phyloP scores from a whole-genome alignment of 2,113 vertebrate species.

The Chamaetylas fuelleborni region DNA sequence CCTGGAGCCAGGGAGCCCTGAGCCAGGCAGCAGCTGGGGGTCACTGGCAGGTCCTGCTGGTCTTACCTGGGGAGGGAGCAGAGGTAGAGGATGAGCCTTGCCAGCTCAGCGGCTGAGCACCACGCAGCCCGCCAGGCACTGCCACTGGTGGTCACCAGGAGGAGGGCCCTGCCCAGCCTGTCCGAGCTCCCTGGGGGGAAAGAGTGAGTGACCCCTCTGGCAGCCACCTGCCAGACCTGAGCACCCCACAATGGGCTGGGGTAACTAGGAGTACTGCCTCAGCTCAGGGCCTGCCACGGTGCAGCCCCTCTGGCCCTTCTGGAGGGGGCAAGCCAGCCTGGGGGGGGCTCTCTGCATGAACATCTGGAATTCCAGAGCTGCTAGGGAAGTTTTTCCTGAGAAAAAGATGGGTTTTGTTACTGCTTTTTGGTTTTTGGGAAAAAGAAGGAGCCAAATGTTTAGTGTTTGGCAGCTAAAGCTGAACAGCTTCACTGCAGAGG shows the following conservation, averaged over 20 bases:
- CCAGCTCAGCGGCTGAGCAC: constrained; percentile 75
- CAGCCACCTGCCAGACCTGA: not conserved
- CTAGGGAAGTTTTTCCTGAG: not conserved
- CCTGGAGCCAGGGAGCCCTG: not conserved
- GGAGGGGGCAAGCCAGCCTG: not conserved
- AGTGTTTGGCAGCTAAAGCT: constrained; percentile 22
- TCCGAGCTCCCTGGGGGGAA: constrained; percentile 80
- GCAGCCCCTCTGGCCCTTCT: not conserved
- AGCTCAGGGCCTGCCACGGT: not conserved
- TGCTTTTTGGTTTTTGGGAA: not conserved
- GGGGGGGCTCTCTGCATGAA: accelerated
- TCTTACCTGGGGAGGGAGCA: constrained; percentile 83
- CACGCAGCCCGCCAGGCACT: constrained; percentile 74
- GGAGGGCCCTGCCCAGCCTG: constrained; percentile 78
- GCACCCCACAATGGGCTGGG: not conserved
- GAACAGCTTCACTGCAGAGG: constrained; percentile 43
- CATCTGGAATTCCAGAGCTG: not conserved
- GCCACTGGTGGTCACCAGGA: constrained; percentile 81
- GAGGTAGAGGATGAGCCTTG: constrained; percentile 81
- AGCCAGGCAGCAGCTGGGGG: not conserved
- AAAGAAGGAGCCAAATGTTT: constrained; percentile 28
- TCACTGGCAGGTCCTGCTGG: not conserved
- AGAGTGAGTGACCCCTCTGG: not conserved
- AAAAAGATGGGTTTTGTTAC: not conserved
- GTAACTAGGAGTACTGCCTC: not conserved